A percentile compares a stretch with the other conserved stretches of the same genome.
These are phyloP conservation scores for Machaerirhynchus nigripectus DNA, from an alignment of 2,113 vertebrate species.

Conservation along the genomic window DNA sequence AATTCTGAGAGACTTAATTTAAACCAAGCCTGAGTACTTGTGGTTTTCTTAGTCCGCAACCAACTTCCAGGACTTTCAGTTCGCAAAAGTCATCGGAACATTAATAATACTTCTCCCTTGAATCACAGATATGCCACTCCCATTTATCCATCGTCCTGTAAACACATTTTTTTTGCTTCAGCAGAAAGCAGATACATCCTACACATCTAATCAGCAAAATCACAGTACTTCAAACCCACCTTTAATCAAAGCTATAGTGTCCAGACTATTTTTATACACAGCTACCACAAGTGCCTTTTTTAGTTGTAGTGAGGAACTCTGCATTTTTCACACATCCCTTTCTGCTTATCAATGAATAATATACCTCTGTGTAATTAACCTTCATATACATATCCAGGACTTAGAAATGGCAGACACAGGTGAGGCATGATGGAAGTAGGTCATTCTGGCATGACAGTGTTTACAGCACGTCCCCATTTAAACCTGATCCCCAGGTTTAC, in stretches of 20 bases:
- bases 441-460: background rate
- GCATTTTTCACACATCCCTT: background rate
- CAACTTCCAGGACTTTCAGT: conserved; percentile 41
- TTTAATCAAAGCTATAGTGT: background rate
- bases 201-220: background rate
- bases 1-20: conserved; percentile 29
- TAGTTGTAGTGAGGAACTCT: background rate
- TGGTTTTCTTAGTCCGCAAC: conserved; percentile 36
- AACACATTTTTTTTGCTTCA: conserved; percentile 26
- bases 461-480: background rate
- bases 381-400: background rate
- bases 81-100: conserved; percentile 42
- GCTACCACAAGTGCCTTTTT: background rate
- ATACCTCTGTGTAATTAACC: background rate
- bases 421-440: background rate
- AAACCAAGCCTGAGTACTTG: conserved; percentile 11
- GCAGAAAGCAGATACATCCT: background rate
- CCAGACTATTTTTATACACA: background rate
- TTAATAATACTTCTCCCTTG: conserved; percentile 31
- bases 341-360: background rate
- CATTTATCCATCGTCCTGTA: background rate
- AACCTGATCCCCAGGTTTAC: background rate
- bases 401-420: background rate
- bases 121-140: conserved; percentile 34
- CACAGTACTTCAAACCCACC: background rate